Conservation (phyloP, 2,888 invertebrate genomes). For the Dasypolia templi region DNA sequence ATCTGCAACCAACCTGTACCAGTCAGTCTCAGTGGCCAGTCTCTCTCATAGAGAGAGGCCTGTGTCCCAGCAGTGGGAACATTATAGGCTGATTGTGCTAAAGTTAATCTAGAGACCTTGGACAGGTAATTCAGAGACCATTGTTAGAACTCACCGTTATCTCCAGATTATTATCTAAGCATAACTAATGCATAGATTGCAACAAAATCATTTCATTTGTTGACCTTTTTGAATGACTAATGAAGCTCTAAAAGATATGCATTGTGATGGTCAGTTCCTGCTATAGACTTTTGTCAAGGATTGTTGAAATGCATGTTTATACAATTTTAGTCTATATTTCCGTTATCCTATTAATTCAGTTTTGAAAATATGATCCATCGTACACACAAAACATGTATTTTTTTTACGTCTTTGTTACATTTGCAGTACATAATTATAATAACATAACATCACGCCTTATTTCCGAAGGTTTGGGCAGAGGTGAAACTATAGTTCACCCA, state of each 20-base stretch:
- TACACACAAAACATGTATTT: constrained; percentile 12
- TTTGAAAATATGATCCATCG: constrained; percentile 17
- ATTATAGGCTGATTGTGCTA: too few relatives aligned
- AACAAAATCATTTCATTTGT: constrained; percentile 26
- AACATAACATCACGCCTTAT: neutral
- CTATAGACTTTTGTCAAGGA: constrained; percentile 50
- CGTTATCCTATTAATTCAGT: constrained; percentile 48
- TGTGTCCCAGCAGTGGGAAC: too few relatives aligned
- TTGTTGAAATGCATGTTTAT: constrained; percentile 58
- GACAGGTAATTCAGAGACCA: constrained; percentile 5
- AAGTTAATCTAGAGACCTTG: neutral
- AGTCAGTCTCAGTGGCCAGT: too few relatives aligned
- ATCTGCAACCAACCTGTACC: too few relatives aligned
- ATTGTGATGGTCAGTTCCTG: constrained; percentile 53
- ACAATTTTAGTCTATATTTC: constrained; percentile 48
- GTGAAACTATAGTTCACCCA: neutral
- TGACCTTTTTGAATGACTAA: constrained; percentile 49
- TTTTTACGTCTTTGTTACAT: constrained; percentile 11
- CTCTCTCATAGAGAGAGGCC: too few relatives aligned
- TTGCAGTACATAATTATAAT: neutral
- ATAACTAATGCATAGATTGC: constrained; percentile 17
- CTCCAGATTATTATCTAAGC: constrained; percentile 14
- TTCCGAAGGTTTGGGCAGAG: neutral
- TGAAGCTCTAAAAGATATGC: constrained; percentile 43
- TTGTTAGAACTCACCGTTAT: constrained; percentile 11